Conservation (phyloP, 2,888 invertebrate species). For the Monopis laevigella region DNA sequence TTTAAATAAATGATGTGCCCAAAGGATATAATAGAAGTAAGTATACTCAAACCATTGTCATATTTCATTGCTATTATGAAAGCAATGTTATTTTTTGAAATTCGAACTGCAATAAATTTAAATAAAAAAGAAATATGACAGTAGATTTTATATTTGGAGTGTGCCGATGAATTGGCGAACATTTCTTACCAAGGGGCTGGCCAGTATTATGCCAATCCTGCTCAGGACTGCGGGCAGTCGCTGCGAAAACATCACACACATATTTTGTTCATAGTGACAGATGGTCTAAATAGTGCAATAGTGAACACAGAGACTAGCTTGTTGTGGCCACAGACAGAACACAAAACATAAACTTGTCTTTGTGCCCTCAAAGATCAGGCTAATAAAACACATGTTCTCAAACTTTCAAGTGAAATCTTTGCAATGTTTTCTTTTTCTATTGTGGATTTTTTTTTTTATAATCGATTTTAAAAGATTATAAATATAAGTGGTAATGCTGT, state of each 20-base stretch:
- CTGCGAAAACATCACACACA: slow-evolving; percentile 82
- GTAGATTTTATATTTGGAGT: slow-evolving; percentile 39
- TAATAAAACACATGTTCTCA: background rate
- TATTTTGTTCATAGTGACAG: slow-evolving; percentile 63
- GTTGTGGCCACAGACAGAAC: slow-evolving; percentile 41
- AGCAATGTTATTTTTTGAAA: background rate
- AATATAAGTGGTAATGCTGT: too few relatives aligned
- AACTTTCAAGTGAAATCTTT: slow-evolving; percentile 30
- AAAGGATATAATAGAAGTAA: too few relatives aligned
- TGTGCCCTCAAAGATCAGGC: slow-evolving; percentile 2
- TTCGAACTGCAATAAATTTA: slow-evolving; percentile 18
- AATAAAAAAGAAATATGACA: slow-evolving; percentile 52
- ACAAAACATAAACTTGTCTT: slow-evolving; percentile 4
- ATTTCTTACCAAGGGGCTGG: slow-evolving; percentile 92
- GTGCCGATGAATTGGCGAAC: slow-evolving; percentile 62
- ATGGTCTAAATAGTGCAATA: slow-evolving; percentile 54
- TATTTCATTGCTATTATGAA: slow-evolving; percentile 1
- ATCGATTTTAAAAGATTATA: background rate
- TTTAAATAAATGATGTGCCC: background rate
- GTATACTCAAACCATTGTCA: slow-evolving; percentile 7
- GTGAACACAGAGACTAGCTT: slow-evolving; percentile 55
- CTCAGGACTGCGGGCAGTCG: slow-evolving; percentile 95
- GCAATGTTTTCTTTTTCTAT: slow-evolving; percentile 52
- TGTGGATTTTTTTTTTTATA: background rate
- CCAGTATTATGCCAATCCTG: slow-evolving; percentile 96